These are phyloP conservation scores for Eptesicus fuscus DNA, from an alignment of 2,113 vertebrate species.

Conservation along the genomic window DNA sequence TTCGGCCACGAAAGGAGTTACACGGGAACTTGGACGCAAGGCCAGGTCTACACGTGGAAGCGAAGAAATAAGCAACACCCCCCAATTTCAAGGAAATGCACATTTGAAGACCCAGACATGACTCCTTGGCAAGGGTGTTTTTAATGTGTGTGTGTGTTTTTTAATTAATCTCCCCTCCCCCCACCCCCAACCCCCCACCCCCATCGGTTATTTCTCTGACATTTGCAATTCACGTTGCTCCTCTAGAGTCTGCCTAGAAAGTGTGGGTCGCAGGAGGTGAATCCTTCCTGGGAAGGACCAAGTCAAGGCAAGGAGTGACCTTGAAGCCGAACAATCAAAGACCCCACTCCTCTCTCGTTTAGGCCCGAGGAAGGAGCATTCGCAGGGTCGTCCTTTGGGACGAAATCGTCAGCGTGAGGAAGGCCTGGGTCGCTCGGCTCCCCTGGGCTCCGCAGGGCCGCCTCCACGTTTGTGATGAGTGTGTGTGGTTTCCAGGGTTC, in stretches of 20 bases:
- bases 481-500: background rate
- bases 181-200: no score
- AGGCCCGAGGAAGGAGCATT: background rate
- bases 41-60: background rate
- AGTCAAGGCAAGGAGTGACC: background rate
- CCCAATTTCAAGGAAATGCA: conserved; percentile 11
- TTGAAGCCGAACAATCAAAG: background rate
- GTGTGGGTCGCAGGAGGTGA: background rate
- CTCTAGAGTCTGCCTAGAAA: background rate
- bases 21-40: background rate
- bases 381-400: conserved; percentile 70
- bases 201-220: background rate
- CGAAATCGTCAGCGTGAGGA: conserved; percentile 56
- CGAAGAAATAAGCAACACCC: background rate
- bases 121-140: background rate
- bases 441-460: conserved; percentile 39
- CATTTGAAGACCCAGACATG: background rate
- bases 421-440: conserved; percentile 70
- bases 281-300: background rate
- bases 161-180: background rate
- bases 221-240: background rate
- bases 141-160: background rate
- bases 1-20: background rate
- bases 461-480: background rate
- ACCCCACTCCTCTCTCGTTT: no score